Evolutionary conservation across 1,140 invertebrate species (phyloP), one percentile per base, ranked within the genome.

Genomic region (Drosophila malerkotliana): DNA sequence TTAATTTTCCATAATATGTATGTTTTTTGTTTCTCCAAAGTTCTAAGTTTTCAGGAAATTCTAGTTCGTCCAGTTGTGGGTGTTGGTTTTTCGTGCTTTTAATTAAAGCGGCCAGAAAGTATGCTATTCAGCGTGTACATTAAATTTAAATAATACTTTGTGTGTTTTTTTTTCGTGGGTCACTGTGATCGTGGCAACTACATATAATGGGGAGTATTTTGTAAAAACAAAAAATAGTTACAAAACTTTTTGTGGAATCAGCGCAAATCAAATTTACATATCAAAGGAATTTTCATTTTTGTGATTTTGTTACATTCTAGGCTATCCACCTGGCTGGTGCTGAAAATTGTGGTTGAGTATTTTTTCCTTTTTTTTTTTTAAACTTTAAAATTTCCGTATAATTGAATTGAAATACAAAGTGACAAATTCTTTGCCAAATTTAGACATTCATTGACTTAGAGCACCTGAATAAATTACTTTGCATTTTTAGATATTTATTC

Each of bases 81-180:
- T 61, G 14, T 58, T 41, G 34, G 1, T 18, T 54, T 58, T 77
- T 59, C 52, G 8, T 9, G 8, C 44, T 26, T 18, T 67, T 14
- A 53, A 74, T 67, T 48, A 53, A 77, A 67, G 55, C 62, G 53
- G 75, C 79, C 82, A 69, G 82, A 81, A 72, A 60, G 51, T 80
- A 80, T 85, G 68, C 67, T 77, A 76, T 71, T 77, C 78, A 79
- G 66, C 61, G 66, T 78, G 21, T 64, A 85, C 69, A 71, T 73
- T 88, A 79, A 48, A 72, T 88, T 76, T 72, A 83, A 88, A 88
- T 87, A 87, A 87, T 87, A 87, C 83, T 87, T 37, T 87, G 74
- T 87, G 77, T 85, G 67, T 58, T 37, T 10, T 32, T 32, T 32
- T 32, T 9, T 32, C 32, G 34, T 57, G 45, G 37, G 44, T 59